A percentile compares a stretch with the other conserved stretches of the same genome.
phyloP scores from a whole-genome alignment of 2,113 vertebrate genomes.

The Leucopternis melanops region DNA sequence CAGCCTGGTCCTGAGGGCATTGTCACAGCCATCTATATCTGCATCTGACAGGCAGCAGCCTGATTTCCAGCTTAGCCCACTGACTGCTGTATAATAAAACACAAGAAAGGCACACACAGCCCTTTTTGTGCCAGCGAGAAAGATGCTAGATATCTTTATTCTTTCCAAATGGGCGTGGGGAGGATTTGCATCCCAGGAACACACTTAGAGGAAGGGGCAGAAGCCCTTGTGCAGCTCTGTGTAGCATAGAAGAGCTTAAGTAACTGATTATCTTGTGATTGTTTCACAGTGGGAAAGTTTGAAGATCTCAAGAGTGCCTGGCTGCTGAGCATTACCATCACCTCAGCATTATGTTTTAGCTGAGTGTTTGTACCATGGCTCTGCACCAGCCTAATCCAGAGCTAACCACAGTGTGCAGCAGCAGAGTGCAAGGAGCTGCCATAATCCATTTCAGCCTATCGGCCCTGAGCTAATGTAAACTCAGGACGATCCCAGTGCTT shows the following conservation, averaged over 20 bases:
- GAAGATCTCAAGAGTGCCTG: neutral
- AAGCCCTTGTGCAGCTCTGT: neutral
- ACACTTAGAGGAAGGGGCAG: neutral
- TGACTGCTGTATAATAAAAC: neutral
- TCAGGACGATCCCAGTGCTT: neutral
- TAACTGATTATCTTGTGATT: neutral
- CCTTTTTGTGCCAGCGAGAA: neutral
- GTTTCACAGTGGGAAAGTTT: neutral
- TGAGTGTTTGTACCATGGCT: neutral
- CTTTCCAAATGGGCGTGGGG: neutral
- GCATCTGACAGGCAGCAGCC: constrained; percentile 19
- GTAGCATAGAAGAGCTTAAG: neutral
- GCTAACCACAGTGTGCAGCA: neutral
- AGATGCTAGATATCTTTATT: neutral
- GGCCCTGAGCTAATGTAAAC: neutral
- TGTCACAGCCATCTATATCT: neutral
- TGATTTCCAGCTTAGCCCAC: neutral
- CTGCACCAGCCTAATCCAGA: neutral
- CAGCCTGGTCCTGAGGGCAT: neutral
- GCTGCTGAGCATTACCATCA: neutral
- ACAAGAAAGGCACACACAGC: neutral
- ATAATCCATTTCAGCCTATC: neutral
- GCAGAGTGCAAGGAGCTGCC: neutral
- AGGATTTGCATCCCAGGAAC: neutral
- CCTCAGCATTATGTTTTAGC: neutral